Conservation (phyloP, 37 sponge, comb jelly and placozoan species). For the Oopsacas minuta region DNA sequence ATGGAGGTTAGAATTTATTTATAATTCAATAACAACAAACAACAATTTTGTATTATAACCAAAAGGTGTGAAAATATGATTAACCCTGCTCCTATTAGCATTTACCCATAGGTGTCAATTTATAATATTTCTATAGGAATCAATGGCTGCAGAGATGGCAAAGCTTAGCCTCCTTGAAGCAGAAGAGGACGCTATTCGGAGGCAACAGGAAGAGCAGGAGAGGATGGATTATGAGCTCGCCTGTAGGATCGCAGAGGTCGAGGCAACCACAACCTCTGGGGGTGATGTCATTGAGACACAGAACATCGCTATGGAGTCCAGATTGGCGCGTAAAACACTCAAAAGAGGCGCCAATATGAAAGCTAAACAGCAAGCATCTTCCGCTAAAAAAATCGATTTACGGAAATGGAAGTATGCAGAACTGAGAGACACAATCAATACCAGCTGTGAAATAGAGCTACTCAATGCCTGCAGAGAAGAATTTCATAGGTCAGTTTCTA, state of each 20-base stretch:
- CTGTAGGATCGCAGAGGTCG: constrained; percentile 50
- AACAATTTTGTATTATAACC: not conserved
- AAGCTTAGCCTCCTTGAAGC: not conserved
- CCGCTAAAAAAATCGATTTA: constrained; percentile 51
- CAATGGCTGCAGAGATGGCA: not conserved
- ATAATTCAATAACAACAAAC: too few relatives aligned
- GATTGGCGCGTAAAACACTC: constrained; percentile 35
- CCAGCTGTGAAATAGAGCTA: constrained; percentile 78
- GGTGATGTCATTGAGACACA: not conserved
- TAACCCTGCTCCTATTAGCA: too few relatives aligned
- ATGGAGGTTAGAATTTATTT: constrained; percentile 27
- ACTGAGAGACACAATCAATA: constrained; percentile 89
- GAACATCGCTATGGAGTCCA: constrained; percentile 27
- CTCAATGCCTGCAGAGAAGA: constrained; percentile 85
- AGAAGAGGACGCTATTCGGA: constrained; percentile 5
- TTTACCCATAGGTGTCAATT: too few relatives aligned
- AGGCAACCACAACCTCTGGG: constrained; percentile 13
- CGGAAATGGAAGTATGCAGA: constrained; percentile 86
- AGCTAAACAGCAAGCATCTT: constrained; percentile 28
- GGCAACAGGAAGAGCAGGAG: constrained; percentile 53
- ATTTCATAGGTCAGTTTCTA: constrained; percentile 35
- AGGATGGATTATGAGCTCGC: constrained; percentile 71
- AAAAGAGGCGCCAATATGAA: constrained; percentile 14
- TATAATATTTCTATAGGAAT: not conserved
- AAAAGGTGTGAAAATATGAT: not conserved